Evolutionary conservation across 2,113 vertebrate species (phyloP).

Genomic region (Amblyopsis rosae): DNA sequence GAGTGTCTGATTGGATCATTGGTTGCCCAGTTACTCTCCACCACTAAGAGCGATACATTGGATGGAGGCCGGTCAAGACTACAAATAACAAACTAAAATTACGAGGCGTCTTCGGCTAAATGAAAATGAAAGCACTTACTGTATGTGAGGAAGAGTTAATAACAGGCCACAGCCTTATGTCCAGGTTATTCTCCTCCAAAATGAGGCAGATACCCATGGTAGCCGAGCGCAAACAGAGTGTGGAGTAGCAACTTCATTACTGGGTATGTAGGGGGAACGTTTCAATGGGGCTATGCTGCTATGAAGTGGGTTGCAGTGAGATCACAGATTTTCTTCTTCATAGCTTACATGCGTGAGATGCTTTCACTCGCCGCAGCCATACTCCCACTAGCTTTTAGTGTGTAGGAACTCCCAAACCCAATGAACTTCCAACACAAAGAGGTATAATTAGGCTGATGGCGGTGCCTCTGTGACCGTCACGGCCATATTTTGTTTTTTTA

Average conservation of each 20-base stretch:
- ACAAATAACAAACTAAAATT: background rate
- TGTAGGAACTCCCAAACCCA: background rate
- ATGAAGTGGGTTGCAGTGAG: background rate
- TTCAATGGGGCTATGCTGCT: background rate
- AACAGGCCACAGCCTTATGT: too few species aligned
- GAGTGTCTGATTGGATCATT: conserved; percentile 4
- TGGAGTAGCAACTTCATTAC: too few species aligned
- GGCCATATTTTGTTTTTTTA: background rate
- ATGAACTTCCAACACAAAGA: background rate
- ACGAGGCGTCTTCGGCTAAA: too few species aligned
- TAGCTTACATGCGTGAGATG: background rate
- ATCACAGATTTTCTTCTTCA: background rate
- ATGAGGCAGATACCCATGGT: too few species aligned
- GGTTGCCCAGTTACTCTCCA: background rate
- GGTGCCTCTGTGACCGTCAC: background rate
- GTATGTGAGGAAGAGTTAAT: too few species aligned
- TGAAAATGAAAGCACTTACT: too few species aligned
- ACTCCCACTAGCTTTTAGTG: background rate
- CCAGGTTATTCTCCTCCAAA: too few species aligned
- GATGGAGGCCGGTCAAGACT: background rate
- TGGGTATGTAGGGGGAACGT: background rate
- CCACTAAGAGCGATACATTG: background rate
- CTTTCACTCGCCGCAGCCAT: background rate
- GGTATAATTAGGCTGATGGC: conserved; percentile 11
- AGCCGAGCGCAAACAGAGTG: too few species aligned